These are phyloP conservation scores for Globodera ellingtonae DNA, from an alignment of 1,140 invertebrate species.

Conservation along the genomic window DNA sequence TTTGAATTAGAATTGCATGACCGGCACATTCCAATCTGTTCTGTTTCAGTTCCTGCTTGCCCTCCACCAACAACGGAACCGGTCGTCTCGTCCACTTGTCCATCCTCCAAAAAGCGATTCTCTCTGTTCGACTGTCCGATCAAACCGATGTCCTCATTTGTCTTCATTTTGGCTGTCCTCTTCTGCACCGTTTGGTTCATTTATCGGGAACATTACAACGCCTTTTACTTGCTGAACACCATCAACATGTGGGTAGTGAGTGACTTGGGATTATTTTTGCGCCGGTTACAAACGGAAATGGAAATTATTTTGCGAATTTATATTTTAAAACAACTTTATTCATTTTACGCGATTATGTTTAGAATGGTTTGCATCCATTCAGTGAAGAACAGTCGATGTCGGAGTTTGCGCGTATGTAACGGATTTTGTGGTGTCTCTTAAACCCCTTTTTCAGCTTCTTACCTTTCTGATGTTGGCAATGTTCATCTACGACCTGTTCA, in stretches of 20 bases:
- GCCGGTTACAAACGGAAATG: no score
- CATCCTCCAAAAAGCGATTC: neutral
- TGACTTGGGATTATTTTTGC: no score
- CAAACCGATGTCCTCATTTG: conserved; percentile 18
- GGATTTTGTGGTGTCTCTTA: neutral
- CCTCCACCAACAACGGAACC: neutral
- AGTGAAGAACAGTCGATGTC: conserved; percentile 48
- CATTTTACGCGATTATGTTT: neutral
- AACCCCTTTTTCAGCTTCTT: conserved; percentile 52
- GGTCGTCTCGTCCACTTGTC: no score
- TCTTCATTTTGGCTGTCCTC: conserved; percentile 32
- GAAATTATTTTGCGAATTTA: no score
- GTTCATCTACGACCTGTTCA: conserved; percentile 74
- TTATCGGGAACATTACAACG: conserved; percentile 40
- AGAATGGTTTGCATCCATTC: conserved; percentile 50
- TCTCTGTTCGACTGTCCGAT: conserved; percentile 18
- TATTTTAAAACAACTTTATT: no score
- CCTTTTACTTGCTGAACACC: conserved; percentile 56
- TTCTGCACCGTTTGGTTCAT: conserved; percentile 51
- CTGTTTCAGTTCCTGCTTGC: neutral
- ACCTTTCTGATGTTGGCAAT: conserved; percentile 69
- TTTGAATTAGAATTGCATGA: no score
- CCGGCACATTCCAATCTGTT: no score
- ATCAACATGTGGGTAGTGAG: conserved; percentile 50
- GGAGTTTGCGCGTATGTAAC: conserved; percentile 53